Percentiles rank a stretch among this genome's conserved stretches.
phyloP scores from a whole-genome alignment of 2,888 invertebrate species.

The Amphipoea lucens region DNA sequence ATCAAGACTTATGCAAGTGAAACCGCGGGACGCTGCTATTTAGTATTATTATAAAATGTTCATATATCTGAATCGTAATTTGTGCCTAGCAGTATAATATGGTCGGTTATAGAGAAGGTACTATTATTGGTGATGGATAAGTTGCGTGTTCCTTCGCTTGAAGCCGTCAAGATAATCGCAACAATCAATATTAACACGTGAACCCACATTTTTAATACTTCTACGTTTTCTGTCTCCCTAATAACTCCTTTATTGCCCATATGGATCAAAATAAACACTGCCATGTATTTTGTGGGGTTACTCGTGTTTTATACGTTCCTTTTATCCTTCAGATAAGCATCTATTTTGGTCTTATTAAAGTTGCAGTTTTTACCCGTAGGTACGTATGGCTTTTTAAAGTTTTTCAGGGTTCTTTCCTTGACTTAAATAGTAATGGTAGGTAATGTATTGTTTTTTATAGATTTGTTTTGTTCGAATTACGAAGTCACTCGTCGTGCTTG shows the following conservation, averaged over 20 bases:
- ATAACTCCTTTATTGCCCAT: neutral
- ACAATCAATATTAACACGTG: slow-evolving; percentile 7
- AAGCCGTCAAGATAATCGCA: slow-evolving; percentile 4
- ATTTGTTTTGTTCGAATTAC: neutral
- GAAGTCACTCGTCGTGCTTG: neutral
- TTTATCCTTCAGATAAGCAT: slow-evolving; percentile 11
- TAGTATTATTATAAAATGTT: neutral
- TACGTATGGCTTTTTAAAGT: neutral
- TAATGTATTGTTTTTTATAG: neutral
- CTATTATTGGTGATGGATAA: neutral
- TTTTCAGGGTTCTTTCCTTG: neutral
- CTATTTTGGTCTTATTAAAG: neutral
- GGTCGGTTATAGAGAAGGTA: neutral
- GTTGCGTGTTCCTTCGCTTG: neutral
- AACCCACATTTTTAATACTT: slow-evolving; percentile 13
- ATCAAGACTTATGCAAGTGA: too few species aligned
- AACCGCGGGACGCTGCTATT: too few species aligned
- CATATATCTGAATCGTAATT: slow-evolving; percentile 15
- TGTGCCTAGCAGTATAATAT: neutral
- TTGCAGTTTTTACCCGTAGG: neutral
- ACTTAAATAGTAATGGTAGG: neutral
- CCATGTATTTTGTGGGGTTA: neutral
- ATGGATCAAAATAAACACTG: slow-evolving; percentile 1
- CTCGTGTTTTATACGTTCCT: neutral
- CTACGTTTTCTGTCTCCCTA: neutral